These are phyloP conservation scores for Meloidogyne floridensis DNA, from an alignment of 1,140 invertebrate genomes.

Conservation along the genomic window DNA sequence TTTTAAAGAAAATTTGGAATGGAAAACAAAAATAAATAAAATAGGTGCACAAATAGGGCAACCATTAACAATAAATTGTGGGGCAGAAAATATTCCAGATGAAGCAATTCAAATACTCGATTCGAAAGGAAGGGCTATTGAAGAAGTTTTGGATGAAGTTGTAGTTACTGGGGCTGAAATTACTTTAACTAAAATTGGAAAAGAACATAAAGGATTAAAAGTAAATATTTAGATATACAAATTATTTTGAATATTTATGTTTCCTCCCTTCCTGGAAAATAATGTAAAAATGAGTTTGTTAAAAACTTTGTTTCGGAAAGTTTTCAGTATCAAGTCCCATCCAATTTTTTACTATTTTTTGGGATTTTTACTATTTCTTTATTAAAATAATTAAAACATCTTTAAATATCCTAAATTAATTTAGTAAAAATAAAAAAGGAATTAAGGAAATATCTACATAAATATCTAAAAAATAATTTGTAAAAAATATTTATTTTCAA, in stretches of 20 bases:
- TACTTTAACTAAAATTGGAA: neutral
- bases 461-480: too few relatives aligned
- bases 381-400: conserved; percentile 30
- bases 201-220: conserved; percentile 35
- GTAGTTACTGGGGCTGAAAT: neutral
- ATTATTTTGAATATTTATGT: neutral
- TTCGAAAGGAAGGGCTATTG: conserved; percentile 27
- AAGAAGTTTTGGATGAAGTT: conserved; percentile 21
- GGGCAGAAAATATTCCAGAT: conserved; percentile 36
- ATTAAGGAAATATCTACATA: too few relatives aligned
- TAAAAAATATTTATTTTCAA: neutral
- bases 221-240: conserved; percentile 26
- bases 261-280: too few relatives aligned
- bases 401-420: conserved; percentile 7
- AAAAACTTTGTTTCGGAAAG: too few relatives aligned
- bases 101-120: conserved; percentile 32
- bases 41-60: conserved; percentile 38
- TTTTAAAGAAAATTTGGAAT: conserved; percentile 44
- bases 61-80: conserved; percentile 47
- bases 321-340: too few relatives aligned
- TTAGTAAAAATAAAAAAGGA: neutral
- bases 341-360: too few relatives aligned
- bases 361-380: too few relatives aligned
- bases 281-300: too few relatives aligned
- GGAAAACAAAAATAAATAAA: conserved; percentile 37